Conservation (phyloP, 2,113 vertebrate genomes). For the Cichladusa arquata region DNA sequence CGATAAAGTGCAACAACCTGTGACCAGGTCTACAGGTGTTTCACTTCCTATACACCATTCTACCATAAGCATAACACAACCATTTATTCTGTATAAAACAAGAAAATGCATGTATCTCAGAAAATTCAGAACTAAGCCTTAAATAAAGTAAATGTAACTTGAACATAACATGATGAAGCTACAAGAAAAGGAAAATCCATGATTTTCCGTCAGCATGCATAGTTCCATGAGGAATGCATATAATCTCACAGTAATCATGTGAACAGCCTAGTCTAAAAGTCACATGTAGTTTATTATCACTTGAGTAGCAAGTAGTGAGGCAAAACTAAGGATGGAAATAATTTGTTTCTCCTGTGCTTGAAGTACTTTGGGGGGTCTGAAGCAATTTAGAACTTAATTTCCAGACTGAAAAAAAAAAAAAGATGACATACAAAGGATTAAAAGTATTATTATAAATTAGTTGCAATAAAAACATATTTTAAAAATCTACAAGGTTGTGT, state of each 20-base stretch:
- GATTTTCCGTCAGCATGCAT: neutral
- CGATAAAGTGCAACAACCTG: neutral
- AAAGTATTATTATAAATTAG: neutral
- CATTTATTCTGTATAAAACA: neutral
- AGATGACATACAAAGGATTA: neutral
- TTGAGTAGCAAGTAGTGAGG: neutral
- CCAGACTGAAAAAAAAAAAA: neutral
- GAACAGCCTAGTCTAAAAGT: neutral
- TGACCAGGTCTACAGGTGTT: neutral
- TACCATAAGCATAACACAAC: neutral
- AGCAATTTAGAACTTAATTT: neutral
- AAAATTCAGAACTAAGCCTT: neutral
- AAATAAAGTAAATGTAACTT: neutral
- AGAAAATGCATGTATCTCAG: neutral
- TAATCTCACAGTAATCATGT: neutral
- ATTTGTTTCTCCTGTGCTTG: neutral
- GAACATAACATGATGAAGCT: neutral
- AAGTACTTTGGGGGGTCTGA: neutral
- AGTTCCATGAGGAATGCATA: neutral
- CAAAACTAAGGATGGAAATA: neutral
- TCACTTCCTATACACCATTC: neutral
- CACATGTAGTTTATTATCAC: neutral
- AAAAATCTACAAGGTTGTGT: neutral
- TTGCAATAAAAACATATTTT: neutral
- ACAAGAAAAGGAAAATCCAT: neutral